Percentiles rank a stretch among this genome's conserved stretches.
These are phyloP conservation scores for Aromia moschata DNA, from an alignment of 2,888 invertebrate genomes.

Conservation along the genomic window DNA sequence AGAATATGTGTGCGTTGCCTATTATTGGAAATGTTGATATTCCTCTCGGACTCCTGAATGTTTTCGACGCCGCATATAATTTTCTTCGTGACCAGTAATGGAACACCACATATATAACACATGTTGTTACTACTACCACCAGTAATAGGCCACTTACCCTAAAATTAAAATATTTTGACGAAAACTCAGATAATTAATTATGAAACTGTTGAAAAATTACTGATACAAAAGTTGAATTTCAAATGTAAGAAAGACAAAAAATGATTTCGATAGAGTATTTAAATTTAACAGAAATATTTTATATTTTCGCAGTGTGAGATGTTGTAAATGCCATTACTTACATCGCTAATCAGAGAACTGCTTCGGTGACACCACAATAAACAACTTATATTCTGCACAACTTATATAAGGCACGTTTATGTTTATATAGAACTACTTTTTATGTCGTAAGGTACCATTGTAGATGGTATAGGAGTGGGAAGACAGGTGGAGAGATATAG, in stretches of 20 bases:
- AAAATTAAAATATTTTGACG: constrained; percentile 3
- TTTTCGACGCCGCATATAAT: constrained; percentile 37
- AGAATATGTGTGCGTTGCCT: constrained; percentile 43
- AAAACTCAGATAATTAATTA: not conserved
- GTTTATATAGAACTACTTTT: too few relatives aligned
- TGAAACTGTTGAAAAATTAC: too few relatives aligned
- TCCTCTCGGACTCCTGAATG: constrained; percentile 40
- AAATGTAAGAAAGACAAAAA: too few relatives aligned
- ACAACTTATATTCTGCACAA: too few relatives aligned
- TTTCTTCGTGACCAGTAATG: constrained; percentile 39
- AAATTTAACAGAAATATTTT: too few relatives aligned
- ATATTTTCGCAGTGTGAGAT: too few relatives aligned
- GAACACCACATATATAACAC: constrained; percentile 15
- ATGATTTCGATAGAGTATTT: too few relatives aligned
- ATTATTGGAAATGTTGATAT: constrained; percentile 37
- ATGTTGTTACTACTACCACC: not conserved
- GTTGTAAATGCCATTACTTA: not conserved
- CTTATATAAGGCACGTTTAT: too few relatives aligned
- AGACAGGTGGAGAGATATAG: too few relatives aligned
- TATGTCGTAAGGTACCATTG: too few relatives aligned
- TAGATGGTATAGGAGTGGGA: too few relatives aligned
- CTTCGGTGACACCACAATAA: not conserved
- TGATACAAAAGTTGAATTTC: too few relatives aligned
- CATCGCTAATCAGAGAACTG: not conserved
- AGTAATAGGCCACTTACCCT: constrained; percentile 21